Evolutionary conservation across 2,113 vertebrate species (phyloP), one percentile per base, ranked within the genome.

Genomic region (Mesoclemmys tuberculata): DNA sequence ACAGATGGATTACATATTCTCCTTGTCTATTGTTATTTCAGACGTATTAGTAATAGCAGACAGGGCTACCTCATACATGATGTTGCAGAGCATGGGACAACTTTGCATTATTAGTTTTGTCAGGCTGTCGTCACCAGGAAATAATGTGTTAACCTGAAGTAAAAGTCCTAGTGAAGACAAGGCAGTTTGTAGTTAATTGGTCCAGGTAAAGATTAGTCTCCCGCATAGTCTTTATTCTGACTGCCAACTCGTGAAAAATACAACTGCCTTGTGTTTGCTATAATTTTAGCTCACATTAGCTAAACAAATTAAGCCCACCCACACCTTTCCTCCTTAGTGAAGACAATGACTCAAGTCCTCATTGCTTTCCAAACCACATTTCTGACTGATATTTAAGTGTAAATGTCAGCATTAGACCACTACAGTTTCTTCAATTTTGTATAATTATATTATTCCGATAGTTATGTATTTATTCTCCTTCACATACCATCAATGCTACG

Each of bases 401-500:
- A 6, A 75, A 44, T 41, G 68, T 38, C 38, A 5, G 19, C 41
- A 74, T 38, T 41, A 38, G 19, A 41, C 19, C 68, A 41, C n/a
- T 38, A 71, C 74, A 58, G 26, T 87, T 78, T 38, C 3, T 41
- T 68, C 64, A 71, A 41, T 46, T 87, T 89, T 31, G 31, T 1
- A 0, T n/a, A 54, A 10, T 64, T 55, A 3, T 51, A 61, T 19
- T 51, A 56, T 31, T 95, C 35, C 19, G 22, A 22, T 82, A 77
- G 14, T 74, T 80, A 68, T 5, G 1, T n/a, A 93, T 71, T 3
- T 41, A 24, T 90, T 31, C 13, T 84, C 46, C 14, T 46, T 85
- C 31, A 98, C 99, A 92, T 98, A 99, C 99, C 99, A 80, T 99
- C 99, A 96, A 99, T 99, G 98, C 99, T 99, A 97, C 99, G 99